Conservation (phyloP, 2,888 invertebrate species). For the Morpho achilles region DNA sequence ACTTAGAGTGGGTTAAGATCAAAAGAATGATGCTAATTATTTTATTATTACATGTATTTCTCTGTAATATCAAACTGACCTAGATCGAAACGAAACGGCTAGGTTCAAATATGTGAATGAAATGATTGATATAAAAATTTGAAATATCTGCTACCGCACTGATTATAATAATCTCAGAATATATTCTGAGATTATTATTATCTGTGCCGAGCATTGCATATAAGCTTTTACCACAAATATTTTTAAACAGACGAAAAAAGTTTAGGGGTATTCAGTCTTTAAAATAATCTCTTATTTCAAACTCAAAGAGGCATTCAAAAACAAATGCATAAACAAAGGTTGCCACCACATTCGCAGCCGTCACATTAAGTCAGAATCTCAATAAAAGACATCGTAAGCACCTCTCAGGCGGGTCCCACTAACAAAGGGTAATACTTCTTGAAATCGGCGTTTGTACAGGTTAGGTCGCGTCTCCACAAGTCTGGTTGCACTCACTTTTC, state of each 20-base stretch:
- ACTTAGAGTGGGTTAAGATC: too few relatives aligned
- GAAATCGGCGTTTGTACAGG: slow-evolving; percentile 65
- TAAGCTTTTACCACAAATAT: too few relatives aligned
- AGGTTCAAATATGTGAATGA: not conserved
- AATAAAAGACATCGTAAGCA: slow-evolving; percentile 50
- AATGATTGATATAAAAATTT: not conserved
- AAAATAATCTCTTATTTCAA: slow-evolving; percentile 20
- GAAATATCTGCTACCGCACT: too few relatives aligned
- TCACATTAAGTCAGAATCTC: slow-evolving; percentile 49
- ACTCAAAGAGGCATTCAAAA: slow-evolving; percentile 23
- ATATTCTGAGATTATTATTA: too few relatives aligned
- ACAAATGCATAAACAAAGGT: slow-evolving; percentile 38
- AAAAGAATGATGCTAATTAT: too few relatives aligned
- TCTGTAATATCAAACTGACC: too few relatives aligned
- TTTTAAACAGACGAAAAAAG: not conserved
- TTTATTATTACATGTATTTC: too few relatives aligned
- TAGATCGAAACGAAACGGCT: too few relatives aligned
- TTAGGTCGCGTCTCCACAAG: slow-evolving; percentile 57
- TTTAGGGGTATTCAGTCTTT: not conserved
- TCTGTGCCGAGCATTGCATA: too few relatives aligned
- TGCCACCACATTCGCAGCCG: slow-evolving; percentile 44
- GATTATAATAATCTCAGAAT: too few relatives aligned
- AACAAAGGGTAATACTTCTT: slow-evolving; percentile 71
- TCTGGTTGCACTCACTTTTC: slow-evolving; percentile 57
- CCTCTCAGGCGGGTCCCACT: slow-evolving; percentile 46